These are phyloP conservation scores for Steinernema khuongi DNA, from an alignment of 1,140 invertebrate genomes.

Conservation along the genomic window DNA sequence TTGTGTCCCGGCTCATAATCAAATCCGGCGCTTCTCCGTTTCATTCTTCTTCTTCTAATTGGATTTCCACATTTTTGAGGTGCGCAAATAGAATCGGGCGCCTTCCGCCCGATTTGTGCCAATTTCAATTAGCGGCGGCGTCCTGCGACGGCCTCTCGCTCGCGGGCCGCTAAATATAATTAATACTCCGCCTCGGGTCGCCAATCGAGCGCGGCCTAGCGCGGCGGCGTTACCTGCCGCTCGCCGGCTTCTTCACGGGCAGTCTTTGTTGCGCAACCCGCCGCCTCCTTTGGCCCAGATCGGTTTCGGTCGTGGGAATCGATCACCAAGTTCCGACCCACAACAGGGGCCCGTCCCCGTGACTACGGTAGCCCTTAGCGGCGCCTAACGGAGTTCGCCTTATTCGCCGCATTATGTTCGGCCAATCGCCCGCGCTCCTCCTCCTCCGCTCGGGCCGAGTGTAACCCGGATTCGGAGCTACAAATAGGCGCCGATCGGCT, in stretches of 20 bases:
- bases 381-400: too few species aligned
- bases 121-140: constrained; percentile 3
- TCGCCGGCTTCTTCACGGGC: not conserved
- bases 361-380: too few species aligned
- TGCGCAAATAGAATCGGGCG: constrained; percentile 8
- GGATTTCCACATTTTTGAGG: constrained; percentile 14
- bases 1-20: not conserved
- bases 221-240: not conserved
- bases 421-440: not conserved
- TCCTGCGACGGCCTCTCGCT: not conserved
- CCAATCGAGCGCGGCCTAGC: not conserved
- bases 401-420: too few species aligned
- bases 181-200: not conserved
- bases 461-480: not conserved
- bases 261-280: not conserved
- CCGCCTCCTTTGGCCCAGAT: not conserved
- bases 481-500: too few species aligned
- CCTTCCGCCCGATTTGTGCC: constrained; percentile 16
- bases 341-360: too few species aligned
- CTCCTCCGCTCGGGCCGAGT: not conserved
- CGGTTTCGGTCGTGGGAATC: constrained; percentile 11
- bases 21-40: not conserved
- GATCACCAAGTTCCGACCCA: too few species aligned
- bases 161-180: constrained; percentile 3
- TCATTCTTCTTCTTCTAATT: not conserved